Base-by-base conservation (phyloP, 1,140 invertebrate species). In the Meteorus sp. region DNA sequence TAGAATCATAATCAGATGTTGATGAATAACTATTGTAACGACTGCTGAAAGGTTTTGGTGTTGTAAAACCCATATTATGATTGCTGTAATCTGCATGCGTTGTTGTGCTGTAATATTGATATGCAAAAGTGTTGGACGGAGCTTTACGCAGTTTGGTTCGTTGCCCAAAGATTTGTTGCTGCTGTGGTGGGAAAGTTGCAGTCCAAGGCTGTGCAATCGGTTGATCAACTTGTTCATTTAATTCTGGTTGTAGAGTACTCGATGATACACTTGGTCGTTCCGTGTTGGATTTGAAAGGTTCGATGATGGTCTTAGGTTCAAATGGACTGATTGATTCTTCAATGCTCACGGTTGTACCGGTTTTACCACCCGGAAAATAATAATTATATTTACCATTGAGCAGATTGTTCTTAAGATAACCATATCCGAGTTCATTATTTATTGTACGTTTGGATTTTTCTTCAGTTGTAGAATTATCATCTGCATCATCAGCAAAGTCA, bases 261-360 rank as follows among this genome's bases (percentile, higher is more conserved):
- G 52, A 4, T 27, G 25, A 43, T 48, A 47, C 31, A 45, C 51
- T 59, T 22, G 57, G 37, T 59, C 67, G 66, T 37, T 72, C 67
- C 0, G 54, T 64, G 41, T 56, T 61, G 2, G 73, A 61, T 45
- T 72, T 74, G 0, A 67, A 31, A 17, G 63, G 62, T 47, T 79
- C 77, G 9, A 79, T 66, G n/a, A 79, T 75, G 0, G 76, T 79
- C 48, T 71, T 69, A 0, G 78, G 76, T 5, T 72, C 29, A 11
- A 78, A 78, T 0, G 78, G 78, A 33, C 70, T 78, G 19, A 79
- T 73, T 0, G 78, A 79, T 62, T 80, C 78, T 45, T 80, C 75
- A 35, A 78, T 78, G 63, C 70, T 78, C 1, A 80, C 76, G 1
- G 71, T 68, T 0, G 77, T 78, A 27, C 75, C 77, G 2, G 75